A percentile compares a stretch with the other conserved stretches of the same genome.
Evolutionary conservation across 2,797 vertebrate species (phyloP).

Genomic region (Ptychadena robeensis): DNA sequence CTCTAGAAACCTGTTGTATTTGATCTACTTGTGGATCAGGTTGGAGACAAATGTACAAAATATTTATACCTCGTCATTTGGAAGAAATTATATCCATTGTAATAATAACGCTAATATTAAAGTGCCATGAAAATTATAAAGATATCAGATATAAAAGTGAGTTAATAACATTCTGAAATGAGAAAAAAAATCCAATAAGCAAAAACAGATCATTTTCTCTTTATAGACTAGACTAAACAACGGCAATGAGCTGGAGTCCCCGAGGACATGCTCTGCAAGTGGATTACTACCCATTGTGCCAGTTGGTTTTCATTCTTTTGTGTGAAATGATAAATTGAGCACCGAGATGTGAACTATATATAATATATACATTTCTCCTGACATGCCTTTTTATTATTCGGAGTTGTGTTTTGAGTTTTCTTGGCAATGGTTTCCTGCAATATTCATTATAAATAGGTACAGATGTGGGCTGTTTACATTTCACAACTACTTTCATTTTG

Average conservation of each 20-base stretch:
- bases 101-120: neutral
- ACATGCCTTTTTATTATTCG: conserved; percentile 36
- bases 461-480: conserved; percentile 57
- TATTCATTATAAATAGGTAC: conserved; percentile 56
- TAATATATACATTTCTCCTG: conserved; percentile 44
- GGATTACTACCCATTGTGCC: conserved; percentile 54
- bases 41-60: neutral
- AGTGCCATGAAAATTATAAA: neutral
- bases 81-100: conserved; percentile 2
- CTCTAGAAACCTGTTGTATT: neutral
- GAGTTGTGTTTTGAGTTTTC: conserved; percentile 53
- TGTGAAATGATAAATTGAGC: conserved; percentile 47
- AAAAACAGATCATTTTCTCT: conserved; percentile 37
- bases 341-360: conserved; percentile 22
- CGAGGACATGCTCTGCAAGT: conserved; percentile 32
- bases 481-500: conserved; percentile 52
- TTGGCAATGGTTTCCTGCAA: conserved; percentile 53
- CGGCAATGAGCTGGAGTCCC: conserved; percentile 28
- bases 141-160: conserved; percentile 3
- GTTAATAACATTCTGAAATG: conserved; percentile 6
- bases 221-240: conserved; percentile 52
- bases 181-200: conserved; percentile 18
- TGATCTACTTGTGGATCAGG: neutral
- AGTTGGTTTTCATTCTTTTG: conserved; percentile 54
- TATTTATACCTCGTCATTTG: neutral